Conservation (phyloP, 2,888 invertebrate genomes). For the Agrotis clavis region DNA sequence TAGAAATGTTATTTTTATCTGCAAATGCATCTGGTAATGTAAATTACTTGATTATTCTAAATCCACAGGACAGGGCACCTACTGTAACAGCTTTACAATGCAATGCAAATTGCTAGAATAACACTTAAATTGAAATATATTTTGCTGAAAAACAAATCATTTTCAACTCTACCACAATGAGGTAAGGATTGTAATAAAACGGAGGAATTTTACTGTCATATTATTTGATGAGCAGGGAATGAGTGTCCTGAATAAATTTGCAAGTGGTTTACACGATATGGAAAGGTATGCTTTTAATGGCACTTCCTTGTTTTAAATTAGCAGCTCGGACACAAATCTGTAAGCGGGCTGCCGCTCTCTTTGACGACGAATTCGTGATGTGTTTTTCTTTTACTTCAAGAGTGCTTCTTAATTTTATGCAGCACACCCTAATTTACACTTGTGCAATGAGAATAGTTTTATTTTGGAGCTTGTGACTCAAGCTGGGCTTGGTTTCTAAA, state of each 20-base stretch:
- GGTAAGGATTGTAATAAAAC: constrained; percentile 65
- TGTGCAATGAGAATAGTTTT: constrained; percentile 2
- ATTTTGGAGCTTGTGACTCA: not conserved
- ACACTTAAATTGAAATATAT: constrained; percentile 84
- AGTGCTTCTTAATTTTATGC: constrained; percentile 48
- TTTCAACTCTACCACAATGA: constrained; percentile 64
- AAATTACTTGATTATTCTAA: constrained; percentile 73
- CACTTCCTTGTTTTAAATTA: constrained; percentile 81
- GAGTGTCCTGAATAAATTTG: constrained; percentile 88
- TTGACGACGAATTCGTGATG: constrained; percentile 36
- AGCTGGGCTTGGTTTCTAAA: no score
- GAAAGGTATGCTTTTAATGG: constrained; percentile 83
- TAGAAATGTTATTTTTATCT: constrained; percentile 65
- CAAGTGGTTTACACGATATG: constrained; percentile 83
- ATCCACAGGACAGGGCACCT: constrained; percentile 63
- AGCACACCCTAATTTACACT: constrained; percentile 25
- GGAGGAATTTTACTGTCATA: constrained; percentile 75
- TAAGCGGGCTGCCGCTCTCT: constrained; percentile 62
- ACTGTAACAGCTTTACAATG: constrained; percentile 70
- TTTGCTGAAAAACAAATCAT: constrained; percentile 59
- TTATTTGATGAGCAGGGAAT: constrained; percentile 83
- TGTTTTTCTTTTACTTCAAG: constrained; percentile 48
- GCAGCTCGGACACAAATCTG: constrained; percentile 68
- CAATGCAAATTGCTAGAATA: constrained; percentile 84
- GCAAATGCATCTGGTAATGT: constrained; percentile 65